Percentiles rank a stretch among this genome's conserved stretches.
Evolutionary conservation across 35 echinoderm and acorn worm genomes (phyloP).

Genomic region (Lytechinus pictus): DNA sequence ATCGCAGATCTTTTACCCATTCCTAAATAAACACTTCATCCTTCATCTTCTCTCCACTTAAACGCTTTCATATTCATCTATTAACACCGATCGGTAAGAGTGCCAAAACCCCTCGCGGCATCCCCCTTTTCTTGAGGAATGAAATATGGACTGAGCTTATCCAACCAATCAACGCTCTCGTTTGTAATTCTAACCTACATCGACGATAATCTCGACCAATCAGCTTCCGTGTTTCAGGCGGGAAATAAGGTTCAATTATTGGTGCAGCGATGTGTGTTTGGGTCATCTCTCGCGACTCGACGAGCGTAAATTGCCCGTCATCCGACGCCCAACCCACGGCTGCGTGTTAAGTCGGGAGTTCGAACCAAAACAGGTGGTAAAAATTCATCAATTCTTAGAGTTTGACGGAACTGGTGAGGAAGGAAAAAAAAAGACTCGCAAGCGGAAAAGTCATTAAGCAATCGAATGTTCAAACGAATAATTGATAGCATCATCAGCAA

Average conservation of each 20-base stretch:
- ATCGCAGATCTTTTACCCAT: background rate
- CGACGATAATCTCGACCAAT: background rate
- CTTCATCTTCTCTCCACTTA: background rate
- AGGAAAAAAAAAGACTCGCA: background rate
- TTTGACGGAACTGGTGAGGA: background rate
- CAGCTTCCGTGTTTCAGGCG: background rate
- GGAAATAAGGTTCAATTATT: background rate
- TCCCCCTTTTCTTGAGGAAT: background rate
- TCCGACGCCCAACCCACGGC: background rate
- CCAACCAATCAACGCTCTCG: background rate
- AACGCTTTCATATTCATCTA: background rate
- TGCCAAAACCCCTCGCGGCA: background rate
- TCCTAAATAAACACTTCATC: background rate
- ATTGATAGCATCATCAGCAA: conserved; percentile 11
- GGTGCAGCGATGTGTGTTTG: background rate
- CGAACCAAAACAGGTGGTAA: background rate
- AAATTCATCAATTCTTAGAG: background rate
- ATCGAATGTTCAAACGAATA: conserved; percentile 13
- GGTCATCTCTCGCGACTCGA: background rate
- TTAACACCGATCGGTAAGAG: background rate
- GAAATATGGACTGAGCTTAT: background rate
- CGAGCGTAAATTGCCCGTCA: background rate
- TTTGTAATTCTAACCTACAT: background rate
- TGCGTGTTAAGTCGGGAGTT: background rate
- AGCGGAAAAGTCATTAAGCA: conserved; percentile 17